These are phyloP conservation scores for Eupeodes luniger DNA, from an alignment of 2,888 invertebrate genomes.

Conservation along the genomic window DNA sequence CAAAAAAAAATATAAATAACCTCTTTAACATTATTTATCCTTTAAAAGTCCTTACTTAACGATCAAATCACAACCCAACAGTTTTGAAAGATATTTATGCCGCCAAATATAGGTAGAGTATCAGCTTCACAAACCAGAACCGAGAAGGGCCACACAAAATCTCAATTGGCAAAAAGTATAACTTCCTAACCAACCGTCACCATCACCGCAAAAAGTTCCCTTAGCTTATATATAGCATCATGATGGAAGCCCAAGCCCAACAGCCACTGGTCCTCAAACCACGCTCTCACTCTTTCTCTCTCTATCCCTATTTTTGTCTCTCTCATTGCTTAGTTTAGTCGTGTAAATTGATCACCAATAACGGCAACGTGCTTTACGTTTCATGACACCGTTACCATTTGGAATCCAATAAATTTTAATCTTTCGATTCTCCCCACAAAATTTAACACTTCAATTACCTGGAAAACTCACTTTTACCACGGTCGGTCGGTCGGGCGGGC, in stretches of 20 bases:
- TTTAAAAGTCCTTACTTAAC: constrained; percentile 53
- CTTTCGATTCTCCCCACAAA: constrained; percentile 76
- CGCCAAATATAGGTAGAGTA: background rate
- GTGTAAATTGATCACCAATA: constrained; percentile 76
- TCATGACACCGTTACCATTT: constrained; percentile 75
- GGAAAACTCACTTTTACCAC: constrained; percentile 61
- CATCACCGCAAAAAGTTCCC: background rate
- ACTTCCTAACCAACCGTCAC: constrained; percentile 29
- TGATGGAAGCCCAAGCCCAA: background rate
- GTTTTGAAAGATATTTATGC: constrained; percentile 57
- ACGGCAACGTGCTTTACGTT: constrained; percentile 71
- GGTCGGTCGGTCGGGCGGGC: background rate
- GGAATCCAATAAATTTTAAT: constrained; percentile 76
- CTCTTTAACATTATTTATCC: constrained; percentile 10
- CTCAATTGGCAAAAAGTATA: constrained; percentile 57
- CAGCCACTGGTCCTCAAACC: background rate
- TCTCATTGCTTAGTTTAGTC: constrained; percentile 20
- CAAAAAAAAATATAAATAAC: background rate
- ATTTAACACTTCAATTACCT: constrained; percentile 76
- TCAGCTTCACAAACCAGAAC: constrained; percentile 39
- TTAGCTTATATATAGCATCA: background rate
- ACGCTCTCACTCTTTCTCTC: background rate
- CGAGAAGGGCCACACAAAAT: constrained; percentile 33
- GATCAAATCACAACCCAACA: constrained; percentile 67
- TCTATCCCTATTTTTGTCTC: no score